phyloP scores from a whole-genome alignment of 2,113 vertebrate species.

The Pycnonotus jocosus region DNA sequence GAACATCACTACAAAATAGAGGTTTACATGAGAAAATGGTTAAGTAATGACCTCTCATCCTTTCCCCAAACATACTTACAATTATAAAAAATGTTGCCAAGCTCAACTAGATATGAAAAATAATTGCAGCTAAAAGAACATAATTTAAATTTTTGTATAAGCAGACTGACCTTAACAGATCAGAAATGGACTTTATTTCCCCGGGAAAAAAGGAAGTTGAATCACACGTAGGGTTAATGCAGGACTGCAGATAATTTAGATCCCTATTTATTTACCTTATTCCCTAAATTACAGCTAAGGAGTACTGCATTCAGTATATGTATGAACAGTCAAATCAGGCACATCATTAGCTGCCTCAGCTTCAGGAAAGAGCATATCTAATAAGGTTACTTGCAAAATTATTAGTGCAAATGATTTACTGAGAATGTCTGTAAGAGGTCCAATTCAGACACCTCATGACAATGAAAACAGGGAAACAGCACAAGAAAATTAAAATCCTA shows the following conservation, averaged over 20 bases:
- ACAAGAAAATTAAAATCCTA: conserved; percentile 41
- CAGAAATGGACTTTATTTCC: background rate
- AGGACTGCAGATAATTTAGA: background rate
- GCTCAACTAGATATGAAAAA: background rate
- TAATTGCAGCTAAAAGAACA: background rate
- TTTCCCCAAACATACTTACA: background rate
- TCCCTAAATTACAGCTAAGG: background rate
- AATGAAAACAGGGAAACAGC: conserved; percentile 3
- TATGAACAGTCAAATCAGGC: background rate
- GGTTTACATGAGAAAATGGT: background rate
- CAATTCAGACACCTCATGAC: background rate
- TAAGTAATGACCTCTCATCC: background rate
- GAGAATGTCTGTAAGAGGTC: background rate
- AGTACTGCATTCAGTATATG: background rate
- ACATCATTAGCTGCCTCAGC: background rate
- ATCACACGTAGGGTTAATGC: background rate
- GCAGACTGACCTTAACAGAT: background rate
- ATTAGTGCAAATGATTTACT: conserved; percentile 19
- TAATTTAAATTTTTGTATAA: background rate
- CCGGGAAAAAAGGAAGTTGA: background rate
- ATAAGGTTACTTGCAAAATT: conserved; percentile 20
- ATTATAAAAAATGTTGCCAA: background rate
- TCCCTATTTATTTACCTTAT: background rate
- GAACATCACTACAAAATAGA: background rate
- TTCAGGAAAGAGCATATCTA: background rate